Percentiles rank a stretch among this genome's conserved stretches.
Evolutionary conservation across 2,888 invertebrate species (phyloP).

Genomic region (Argyra leucocephala): DNA sequence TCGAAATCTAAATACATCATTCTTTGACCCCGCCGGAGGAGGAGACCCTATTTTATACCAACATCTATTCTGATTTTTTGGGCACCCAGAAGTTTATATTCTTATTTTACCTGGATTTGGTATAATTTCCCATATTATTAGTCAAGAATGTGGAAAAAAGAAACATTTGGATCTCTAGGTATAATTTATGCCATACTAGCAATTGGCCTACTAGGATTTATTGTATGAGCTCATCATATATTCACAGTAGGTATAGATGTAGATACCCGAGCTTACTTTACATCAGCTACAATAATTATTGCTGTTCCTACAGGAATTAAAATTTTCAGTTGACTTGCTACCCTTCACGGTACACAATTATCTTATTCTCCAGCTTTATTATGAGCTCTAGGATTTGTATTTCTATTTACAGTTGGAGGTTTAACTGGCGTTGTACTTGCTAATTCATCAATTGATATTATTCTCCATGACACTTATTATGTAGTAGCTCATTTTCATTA

Average conservation of each 20-base stretch:
- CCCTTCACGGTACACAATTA: constrained; percentile 56
- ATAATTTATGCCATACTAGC: constrained; percentile 78
- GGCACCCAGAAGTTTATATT: too few relatives aligned
- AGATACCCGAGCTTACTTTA: constrained; percentile 75
- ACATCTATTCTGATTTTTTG: constrained; percentile 83
- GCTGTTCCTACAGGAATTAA: constrained; percentile 79
- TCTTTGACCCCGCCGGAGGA: constrained; percentile 71
- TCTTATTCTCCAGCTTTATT: constrained; percentile 50
- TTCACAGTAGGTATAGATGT: constrained; percentile 77
- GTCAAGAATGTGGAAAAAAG: constrained; percentile 66
- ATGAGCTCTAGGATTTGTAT: constrained; percentile 67
- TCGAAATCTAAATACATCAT: too few relatives aligned
- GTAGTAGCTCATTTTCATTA: constrained; percentile 77
- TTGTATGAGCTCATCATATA: constrained; percentile 79
- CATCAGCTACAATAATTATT: too few relatives aligned
- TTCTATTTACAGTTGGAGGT: constrained; percentile 67
- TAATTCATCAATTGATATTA: constrained; percentile 68
- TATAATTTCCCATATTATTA: too few relatives aligned
- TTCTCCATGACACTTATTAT: constrained; percentile 74
- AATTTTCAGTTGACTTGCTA: too few relatives aligned
- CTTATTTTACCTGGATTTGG: constrained; percentile 76
- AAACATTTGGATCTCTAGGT: constrained; percentile 61
- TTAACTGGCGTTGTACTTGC: constrained; percentile 57
- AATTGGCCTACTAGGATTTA: constrained; percentile 75
- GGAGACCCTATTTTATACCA: constrained; percentile 73